phyloP scores from a whole-genome alignment of 2,888 invertebrate species.

The Andrena camellia region DNA sequence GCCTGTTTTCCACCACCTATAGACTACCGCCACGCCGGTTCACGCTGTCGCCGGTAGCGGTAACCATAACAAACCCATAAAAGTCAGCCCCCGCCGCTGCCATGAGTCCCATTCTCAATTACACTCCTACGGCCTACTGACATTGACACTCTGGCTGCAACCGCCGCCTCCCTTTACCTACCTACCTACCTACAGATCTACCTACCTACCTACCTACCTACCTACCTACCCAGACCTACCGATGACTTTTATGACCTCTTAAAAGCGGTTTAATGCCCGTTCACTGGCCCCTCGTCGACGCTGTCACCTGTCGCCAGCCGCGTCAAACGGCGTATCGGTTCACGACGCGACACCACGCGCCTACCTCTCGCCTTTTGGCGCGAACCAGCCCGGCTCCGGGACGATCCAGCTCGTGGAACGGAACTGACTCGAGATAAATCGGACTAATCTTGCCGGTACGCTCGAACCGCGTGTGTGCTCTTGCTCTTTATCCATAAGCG shows the following conservation, averaged over 20 bases:
- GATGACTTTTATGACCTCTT: conserved; percentile 81
- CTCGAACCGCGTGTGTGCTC: conserved; percentile 59
- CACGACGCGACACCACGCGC: conserved; percentile 23
- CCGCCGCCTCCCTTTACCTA: conserved; percentile 37
- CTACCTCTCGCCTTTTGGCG: conserved; percentile 51
- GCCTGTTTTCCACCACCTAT: conserved; percentile 69
- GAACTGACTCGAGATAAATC: conserved; percentile 23
- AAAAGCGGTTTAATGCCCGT: conserved; percentile 72
- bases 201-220: conserved; percentile 58
- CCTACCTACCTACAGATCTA: conserved; percentile 52
- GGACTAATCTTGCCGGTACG: conserved; percentile 50
- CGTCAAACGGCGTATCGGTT: conserved; percentile 52
- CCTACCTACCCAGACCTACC: conserved; percentile 59
- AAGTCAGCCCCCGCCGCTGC: conserved; percentile 71
- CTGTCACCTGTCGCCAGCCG: conserved; percentile 60
- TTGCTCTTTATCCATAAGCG: background rate
- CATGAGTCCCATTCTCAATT: conserved; percentile 79
- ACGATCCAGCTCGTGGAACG: conserved; percentile 10
- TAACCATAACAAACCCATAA: conserved; percentile 79
- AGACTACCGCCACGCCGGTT: conserved; percentile 61
- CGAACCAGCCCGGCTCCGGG: conserved; percentile 29
- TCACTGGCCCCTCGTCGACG: conserved; percentile 57
- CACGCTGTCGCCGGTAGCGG: conserved; percentile 67
- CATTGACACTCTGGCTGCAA: conserved; percentile 74
- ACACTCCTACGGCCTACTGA: conserved; percentile 79